These are phyloP conservation scores for Bugulina stolonifera DNA, from an alignment of 2,888 invertebrate genomes.

Conservation along the genomic window DNA sequence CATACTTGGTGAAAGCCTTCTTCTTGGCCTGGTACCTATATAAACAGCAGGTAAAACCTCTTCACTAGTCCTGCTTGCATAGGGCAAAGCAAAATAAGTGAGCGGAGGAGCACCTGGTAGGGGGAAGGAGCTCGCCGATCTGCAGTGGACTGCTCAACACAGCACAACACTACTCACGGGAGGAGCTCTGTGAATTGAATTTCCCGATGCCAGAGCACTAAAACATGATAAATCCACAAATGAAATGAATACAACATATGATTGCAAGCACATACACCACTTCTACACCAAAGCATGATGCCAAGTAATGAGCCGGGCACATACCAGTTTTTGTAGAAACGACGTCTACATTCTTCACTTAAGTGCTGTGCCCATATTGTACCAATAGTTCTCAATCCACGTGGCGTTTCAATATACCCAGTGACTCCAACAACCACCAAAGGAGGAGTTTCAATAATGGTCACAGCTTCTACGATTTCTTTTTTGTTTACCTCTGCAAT, in stretches of 20 bases:
- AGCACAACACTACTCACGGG: not conserved
- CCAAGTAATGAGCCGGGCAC: conserved; percentile 34
- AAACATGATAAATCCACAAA: too few species aligned
- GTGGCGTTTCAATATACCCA: conserved; percentile 98
- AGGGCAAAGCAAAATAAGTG: not conserved
- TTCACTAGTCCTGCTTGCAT: conserved; percentile 27
- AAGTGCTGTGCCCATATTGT: conserved; percentile 99
- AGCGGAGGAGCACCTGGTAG: conserved; percentile 22
- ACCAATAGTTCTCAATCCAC: conserved; percentile 86
- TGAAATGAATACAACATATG: too few species aligned
- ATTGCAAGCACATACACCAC: too few species aligned
- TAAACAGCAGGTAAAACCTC: conserved; percentile 26
- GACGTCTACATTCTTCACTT: conserved; percentile 93
- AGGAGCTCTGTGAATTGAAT: not conserved
- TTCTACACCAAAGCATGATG: too few species aligned
- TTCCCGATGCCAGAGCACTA: too few species aligned
- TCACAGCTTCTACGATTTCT: conserved; percentile 98
- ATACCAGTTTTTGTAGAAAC: conserved; percentile 99
- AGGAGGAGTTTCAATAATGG: conserved; percentile 94
- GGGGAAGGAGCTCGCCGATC: conserved; percentile 2
- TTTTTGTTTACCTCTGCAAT: conserved; percentile 94
- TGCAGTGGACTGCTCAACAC: not conserved
- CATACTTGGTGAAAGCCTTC: conserved; percentile 98
- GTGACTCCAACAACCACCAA: conserved; percentile 96
- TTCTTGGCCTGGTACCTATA: conserved; percentile 98